phyloP scores from a whole-genome alignment of 2,113 vertebrate species.

The Phalacrocorax brasilianus region DNA sequence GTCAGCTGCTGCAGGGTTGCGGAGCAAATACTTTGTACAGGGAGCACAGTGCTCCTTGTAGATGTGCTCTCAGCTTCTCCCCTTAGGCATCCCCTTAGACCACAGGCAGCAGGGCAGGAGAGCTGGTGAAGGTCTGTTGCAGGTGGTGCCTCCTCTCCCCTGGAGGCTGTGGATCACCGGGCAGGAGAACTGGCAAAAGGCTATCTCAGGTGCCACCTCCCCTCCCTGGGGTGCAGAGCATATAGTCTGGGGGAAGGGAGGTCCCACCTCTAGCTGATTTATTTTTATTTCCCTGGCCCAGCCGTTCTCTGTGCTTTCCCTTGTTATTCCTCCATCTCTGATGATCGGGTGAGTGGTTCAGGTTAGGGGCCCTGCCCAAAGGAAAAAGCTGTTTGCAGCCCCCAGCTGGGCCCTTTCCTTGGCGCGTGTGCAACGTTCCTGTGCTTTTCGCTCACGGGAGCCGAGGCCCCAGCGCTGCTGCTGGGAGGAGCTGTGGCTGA shows the following conservation, averaged over 20 bases:
- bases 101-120: neutral
- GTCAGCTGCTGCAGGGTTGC: neutral
- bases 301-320: fast-evolving
- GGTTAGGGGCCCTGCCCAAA: neutral
- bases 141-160: neutral
- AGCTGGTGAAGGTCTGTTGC: neutral
- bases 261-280: neutral
- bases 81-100: neutral
- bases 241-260: too few species aligned
- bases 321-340: neutral
- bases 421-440: neutral
- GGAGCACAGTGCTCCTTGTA: neutral
- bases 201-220: too few species aligned
- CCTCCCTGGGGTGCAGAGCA: neutral
- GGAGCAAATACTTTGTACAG: neutral
- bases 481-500: conserved; percentile 53
- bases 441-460: neutral
- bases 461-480: conserved; percentile 54
- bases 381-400: neutral
- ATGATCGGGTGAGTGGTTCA: neutral
- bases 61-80: neutral
- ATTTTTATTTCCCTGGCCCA: neutral
- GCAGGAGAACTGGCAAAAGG: neutral
- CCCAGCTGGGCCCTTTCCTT: conserved; percentile 45
- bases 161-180: neutral